Conservation (phyloP, 2,888 invertebrate genomes). For the Melieria crassipennis region DNA sequence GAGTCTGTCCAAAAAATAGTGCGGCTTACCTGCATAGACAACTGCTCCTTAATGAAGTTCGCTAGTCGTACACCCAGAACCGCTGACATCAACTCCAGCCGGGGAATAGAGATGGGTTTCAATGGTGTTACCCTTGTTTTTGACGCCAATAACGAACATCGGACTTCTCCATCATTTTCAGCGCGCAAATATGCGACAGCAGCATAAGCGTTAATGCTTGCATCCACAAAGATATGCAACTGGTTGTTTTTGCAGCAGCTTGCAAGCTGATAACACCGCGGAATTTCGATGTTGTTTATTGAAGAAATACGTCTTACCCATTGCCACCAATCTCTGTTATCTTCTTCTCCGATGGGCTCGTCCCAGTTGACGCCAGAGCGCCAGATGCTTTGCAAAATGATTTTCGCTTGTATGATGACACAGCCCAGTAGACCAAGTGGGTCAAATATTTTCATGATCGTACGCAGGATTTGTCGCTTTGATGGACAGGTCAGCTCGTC, state of each 20-base stretch:
- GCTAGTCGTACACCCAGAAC: slow-evolving; percentile 41
- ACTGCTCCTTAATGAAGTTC: slow-evolving; percentile 29
- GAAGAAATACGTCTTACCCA: slow-evolving; percentile 42
- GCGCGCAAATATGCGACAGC: slow-evolving; percentile 35
- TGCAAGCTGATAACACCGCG: slow-evolving; percentile 39
- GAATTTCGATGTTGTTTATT: slow-evolving; percentile 41
- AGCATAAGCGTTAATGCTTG: slow-evolving; percentile 35
- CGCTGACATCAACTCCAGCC: slow-evolving; percentile 45
- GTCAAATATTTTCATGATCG: slow-evolving; percentile 37
- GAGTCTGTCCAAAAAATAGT: slow-evolving; percentile 37
- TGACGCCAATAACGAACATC: slow-evolving; percentile 20
- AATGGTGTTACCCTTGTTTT: slow-evolving; percentile 34
- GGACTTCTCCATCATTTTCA: slow-evolving; percentile 4
- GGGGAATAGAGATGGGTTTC: slow-evolving; percentile 34
- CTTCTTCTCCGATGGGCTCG: slow-evolving; percentile 37
- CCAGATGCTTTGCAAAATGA: slow-evolving; percentile 37
- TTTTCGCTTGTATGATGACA: slow-evolving; percentile 39
- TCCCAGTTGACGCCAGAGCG: no score
- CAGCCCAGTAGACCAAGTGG: slow-evolving; percentile 36
- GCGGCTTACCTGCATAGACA: slow-evolving; percentile 32
- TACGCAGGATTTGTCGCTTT: slow-evolving; percentile 33
- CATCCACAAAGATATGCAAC: slow-evolving; percentile 43
- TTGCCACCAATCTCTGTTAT: slow-evolving; percentile 39
- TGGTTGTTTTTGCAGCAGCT: slow-evolving; percentile 25
- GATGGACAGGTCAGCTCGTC: slow-evolving; percentile 30